Percentiles rank a stretch among this genome's conserved stretches.
phyloP scores from a whole-genome alignment of 2,113 vertebrate genomes.

The Scopus umbretta region DNA sequence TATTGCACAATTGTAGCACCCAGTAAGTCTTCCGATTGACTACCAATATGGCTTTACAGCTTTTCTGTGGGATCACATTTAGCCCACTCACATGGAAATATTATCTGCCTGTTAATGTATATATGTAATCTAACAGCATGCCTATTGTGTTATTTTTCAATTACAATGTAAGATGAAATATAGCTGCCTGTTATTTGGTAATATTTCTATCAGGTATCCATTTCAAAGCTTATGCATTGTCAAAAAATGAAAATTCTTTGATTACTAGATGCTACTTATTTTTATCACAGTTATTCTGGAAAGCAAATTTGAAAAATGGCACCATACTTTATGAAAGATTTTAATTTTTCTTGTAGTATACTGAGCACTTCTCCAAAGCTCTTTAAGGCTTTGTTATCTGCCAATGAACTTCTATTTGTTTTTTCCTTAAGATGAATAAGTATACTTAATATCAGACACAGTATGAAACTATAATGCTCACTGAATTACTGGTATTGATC shows the following conservation, averaged over 20 bases:
- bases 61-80: slow-evolving; percentile 23
- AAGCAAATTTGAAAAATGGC: not conserved
- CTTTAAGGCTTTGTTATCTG: not conserved
- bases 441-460: not conserved
- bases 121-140: not conserved
- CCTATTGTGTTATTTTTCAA: not conserved
- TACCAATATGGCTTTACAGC: not conserved
- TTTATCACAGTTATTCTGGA: not conserved
- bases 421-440: not conserved
- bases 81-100: not conserved
- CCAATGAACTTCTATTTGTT: not conserved
- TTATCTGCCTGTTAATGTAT: not conserved
- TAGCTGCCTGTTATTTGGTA: not conserved
- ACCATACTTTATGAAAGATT: not conserved
- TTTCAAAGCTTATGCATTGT: not conserved
- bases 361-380: not conserved
- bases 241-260: not conserved
- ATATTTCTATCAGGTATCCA: not conserved
- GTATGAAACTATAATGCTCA: not conserved
- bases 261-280: not conserved
- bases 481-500: not conserved
- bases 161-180: not conserved
- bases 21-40: not conserved
- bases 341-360: not conserved
- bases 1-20: not conserved